Percentiles rank a stretch among this genome's conserved stretches.
Conservation (phyloP, 2,888 invertebrate genomes). For the Zygaena filipendulae region DNA sequence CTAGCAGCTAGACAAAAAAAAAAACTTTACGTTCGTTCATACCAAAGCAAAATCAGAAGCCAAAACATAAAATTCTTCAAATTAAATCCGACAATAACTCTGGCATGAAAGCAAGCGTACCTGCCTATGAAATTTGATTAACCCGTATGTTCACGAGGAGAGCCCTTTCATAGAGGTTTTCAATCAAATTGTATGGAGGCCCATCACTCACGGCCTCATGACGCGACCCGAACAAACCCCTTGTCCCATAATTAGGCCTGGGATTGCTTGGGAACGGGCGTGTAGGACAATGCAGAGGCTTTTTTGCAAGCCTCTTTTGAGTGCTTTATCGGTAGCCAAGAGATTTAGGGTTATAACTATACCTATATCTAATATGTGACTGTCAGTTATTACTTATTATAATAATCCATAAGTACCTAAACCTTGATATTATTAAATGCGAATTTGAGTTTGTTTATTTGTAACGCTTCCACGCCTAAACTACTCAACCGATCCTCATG, state of each 20-base stretch:
- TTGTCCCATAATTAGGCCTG: slow-evolving; percentile 50
- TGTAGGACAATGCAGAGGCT: slow-evolving; percentile 29
- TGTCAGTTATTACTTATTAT: too few species aligned
- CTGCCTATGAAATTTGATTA: slow-evolving; percentile 36
- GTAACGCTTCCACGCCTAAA: background rate
- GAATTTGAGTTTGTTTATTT: background rate
- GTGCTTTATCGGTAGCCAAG: slow-evolving; percentile 4
- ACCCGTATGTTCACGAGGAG: too few species aligned
- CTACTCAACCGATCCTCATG: background rate
- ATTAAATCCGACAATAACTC: too few species aligned
- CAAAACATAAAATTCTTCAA: too few species aligned
- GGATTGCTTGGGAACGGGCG: slow-evolving; percentile 43
- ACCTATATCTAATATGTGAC: too few species aligned
- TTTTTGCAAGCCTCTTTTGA: slow-evolving; percentile 26
- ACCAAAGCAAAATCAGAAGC: too few species aligned
- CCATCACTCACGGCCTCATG: slow-evolving; percentile 49
- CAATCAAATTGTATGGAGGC: slow-evolving; percentile 48
- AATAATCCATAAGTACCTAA: too few species aligned
- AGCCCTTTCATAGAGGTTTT: too few species aligned
- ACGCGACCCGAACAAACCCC: slow-evolving; percentile 29
- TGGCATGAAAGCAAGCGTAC: too few species aligned
- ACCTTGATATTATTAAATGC: too few species aligned
- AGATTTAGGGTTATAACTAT: background rate
- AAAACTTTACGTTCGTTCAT: too few species aligned
- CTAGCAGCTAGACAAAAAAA: too few species aligned